Conservation (phyloP, 1,140 invertebrate species). For the Drosophila kanapiae region DNA sequence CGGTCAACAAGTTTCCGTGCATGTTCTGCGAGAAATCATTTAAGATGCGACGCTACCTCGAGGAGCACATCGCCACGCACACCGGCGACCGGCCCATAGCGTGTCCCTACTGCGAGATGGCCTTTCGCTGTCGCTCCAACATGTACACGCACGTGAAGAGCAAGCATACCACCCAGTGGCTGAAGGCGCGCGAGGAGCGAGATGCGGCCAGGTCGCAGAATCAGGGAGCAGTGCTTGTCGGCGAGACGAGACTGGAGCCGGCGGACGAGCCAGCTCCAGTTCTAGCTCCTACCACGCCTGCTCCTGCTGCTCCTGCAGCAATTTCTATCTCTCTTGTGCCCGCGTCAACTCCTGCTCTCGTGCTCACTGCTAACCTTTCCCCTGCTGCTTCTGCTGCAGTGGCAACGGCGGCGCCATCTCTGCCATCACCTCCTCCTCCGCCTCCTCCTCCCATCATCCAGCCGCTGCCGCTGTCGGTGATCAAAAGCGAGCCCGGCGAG, state of each 20-base stretch:
- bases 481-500: constrained; percentile 57
- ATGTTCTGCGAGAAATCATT: constrained; percentile 79
- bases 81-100: constrained; percentile 78
- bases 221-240: constrained; percentile 27
- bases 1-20: constrained; percentile 67
- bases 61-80: constrained; percentile 83
- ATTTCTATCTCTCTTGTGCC: neutral
- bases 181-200: constrained; percentile 68
- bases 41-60: constrained; percentile 70
- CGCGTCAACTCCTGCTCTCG: neutral
- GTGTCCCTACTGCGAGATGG: constrained; percentile 81
- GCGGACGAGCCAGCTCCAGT: constrained; percentile 6
- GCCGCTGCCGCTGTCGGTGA: constrained; percentile 18
- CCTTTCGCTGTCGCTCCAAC: constrained; percentile 80
- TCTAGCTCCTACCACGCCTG: neutral
- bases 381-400: neutral
- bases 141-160: constrained; percentile 84
- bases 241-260: constrained; percentile 27
- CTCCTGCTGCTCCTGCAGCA: neutral
- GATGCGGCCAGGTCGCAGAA: constrained; percentile 62
- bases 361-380: neutral
- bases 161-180: constrained; percentile 72
- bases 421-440: neutral
- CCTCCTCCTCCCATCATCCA: neutral
- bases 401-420: neutral